Evolutionary conservation across 92 coral and sea anemone species (phyloP).

Genomic region (Epizoanthus stellaris): DNA sequence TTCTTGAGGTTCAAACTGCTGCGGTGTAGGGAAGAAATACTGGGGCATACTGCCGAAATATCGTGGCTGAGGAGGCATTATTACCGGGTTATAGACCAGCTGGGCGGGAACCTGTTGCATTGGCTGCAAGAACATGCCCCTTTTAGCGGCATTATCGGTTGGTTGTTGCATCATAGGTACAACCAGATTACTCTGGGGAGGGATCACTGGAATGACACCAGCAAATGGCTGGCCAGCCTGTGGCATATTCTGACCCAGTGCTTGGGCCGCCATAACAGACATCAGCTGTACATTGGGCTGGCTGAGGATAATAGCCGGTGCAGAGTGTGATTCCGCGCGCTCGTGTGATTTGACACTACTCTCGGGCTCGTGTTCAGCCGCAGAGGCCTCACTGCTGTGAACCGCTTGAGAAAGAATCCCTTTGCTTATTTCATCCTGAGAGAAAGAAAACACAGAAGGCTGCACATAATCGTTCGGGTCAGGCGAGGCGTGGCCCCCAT

Average conservation of each 20-base stretch:
- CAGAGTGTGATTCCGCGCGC: not conserved
- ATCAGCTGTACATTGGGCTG: slow-evolving; percentile 49
- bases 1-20: slow-evolving; percentile 35
- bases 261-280: slow-evolving; percentile 33
- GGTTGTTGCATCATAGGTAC: slow-evolving; percentile 32
- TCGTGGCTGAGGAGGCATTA: slow-evolving; percentile 38
- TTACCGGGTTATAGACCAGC: slow-evolving; percentile 45
- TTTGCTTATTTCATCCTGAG: slow-evolving; percentile 53
- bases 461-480: slow-evolving; percentile 45
- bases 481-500: not conserved
- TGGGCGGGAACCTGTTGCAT: slow-evolving; percentile 56
- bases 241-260: slow-evolving; percentile 20
- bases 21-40: slow-evolving; percentile 27
- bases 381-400: slow-evolving; percentile 21
- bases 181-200: slow-evolving; percentile 20
- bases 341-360: not conserved
- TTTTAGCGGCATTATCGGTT: slow-evolving; percentile 19
- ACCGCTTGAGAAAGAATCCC: slow-evolving; percentile 23
- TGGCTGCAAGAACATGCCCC: slow-evolving; percentile 57
- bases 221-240: slow-evolving; percentile 31
- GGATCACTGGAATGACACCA: not conserved
- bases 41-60: slow-evolving; percentile 26
- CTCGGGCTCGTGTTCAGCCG: not conserved
- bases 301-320: slow-evolving; percentile 22
- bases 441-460: slow-evolving; percentile 58